phyloP scores from a whole-genome alignment of 1,140 invertebrate species.

The Trialeurodes vaporariorum region DNA sequence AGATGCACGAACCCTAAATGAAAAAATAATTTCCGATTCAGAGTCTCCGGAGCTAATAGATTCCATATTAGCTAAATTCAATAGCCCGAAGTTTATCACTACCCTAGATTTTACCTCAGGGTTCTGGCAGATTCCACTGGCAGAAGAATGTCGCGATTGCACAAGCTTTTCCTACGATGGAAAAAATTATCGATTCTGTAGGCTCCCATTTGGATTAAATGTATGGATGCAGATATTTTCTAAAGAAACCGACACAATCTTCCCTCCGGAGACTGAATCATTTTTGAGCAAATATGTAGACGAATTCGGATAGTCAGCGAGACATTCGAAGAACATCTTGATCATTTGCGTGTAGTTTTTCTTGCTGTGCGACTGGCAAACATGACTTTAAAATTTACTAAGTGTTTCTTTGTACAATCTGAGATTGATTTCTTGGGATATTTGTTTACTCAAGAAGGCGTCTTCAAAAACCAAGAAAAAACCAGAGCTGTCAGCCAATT shows the following conservation, averaged over 20 bases:
- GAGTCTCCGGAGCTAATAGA: not conserved
- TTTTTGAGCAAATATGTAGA: not conserved
- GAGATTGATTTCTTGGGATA: not conserved
- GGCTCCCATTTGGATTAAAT: not conserved
- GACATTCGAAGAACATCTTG: not conserved
- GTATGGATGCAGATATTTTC: not conserved
- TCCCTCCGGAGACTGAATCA: not conserved
- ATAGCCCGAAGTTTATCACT: not conserved
- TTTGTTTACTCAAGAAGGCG: not conserved
- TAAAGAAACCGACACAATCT: not conserved
- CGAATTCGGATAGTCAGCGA: not conserved
- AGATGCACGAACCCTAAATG: not conserved
- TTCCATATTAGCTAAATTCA: not conserved
- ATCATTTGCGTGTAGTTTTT: not conserved
- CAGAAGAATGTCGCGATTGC: not conserved
- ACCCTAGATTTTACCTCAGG: not conserved
- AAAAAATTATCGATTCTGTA: not conserved
- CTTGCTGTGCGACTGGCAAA: not conserved
- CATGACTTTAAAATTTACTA: not conserved
- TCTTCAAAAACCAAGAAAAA: conserved; percentile 1
- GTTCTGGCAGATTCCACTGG: not conserved
- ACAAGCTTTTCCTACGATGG: not conserved
- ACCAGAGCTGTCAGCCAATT: conserved; percentile 1
- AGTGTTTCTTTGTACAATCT: not conserved
- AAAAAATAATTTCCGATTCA: not conserved